Evolutionary conservation across 2,113 vertebrate genomes (phyloP).

Genomic region (Nicator chloris): DNA sequence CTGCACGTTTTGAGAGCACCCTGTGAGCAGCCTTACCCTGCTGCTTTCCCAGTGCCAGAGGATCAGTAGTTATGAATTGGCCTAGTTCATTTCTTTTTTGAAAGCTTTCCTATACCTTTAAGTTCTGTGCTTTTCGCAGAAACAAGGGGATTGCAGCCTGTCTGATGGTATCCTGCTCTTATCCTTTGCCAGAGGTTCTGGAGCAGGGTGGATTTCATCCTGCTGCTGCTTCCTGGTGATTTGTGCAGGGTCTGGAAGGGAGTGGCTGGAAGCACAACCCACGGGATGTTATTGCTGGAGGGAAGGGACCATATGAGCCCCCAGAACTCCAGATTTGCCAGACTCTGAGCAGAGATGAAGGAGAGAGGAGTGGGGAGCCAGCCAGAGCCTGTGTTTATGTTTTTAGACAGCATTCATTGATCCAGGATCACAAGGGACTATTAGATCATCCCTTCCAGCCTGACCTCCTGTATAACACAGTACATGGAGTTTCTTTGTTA

Average conservation of each 20-base stretch:
- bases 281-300: neutral
- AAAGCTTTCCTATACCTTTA: neutral
- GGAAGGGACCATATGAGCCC: neutral
- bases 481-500: conserved; percentile 31
- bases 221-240: neutral
- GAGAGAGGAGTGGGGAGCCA: neutral
- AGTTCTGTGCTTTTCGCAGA: neutral
- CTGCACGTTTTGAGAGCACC: neutral
- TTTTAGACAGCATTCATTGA: conserved; percentile 61
- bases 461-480: conserved; percentile 34
- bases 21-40: neutral
- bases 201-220: neutral
- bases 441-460: conserved; percentile 40
- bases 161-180: neutral
- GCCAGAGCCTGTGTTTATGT: conserved; percentile 14
- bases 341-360: neutral
- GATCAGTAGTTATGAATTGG: neutral
- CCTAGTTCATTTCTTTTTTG: neutral
- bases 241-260: neutral
- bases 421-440: conserved; percentile 33
- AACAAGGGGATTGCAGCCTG: neutral
- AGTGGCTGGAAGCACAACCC: neutral
- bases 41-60: neutral
- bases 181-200: neutral
- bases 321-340: neutral